phyloP scores from a whole-genome alignment of 2,113 vertebrate species.

The Trichomycterus rosablanca region DNA sequence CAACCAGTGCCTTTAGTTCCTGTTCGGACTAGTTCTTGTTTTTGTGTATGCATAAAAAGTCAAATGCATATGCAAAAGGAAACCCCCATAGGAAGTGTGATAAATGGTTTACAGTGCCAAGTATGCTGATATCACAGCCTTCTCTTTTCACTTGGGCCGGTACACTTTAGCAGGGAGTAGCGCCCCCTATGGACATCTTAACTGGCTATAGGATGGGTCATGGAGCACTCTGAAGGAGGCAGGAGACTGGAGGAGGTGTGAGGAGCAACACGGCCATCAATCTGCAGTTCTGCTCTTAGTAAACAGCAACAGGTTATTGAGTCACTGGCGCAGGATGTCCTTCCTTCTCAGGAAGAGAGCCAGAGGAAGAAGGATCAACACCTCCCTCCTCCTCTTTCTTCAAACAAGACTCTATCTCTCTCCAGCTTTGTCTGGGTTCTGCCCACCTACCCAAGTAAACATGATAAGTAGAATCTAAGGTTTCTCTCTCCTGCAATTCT shows the following conservation, averaged over 20 bases:
- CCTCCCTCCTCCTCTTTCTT: conserved; percentile 6
- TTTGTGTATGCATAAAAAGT: neutral
- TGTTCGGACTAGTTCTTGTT: neutral
- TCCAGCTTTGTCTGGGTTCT: conserved; percentile 22
- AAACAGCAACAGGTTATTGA: conserved; percentile 81
- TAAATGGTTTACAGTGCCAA: neutral
- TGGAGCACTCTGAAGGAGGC: no score
- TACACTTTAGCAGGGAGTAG: conserved; percentile 44
- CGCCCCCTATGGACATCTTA: no score
- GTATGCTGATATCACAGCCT: neutral
- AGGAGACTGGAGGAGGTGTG: conserved; percentile 58
- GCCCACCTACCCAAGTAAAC: neutral
- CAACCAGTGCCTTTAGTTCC: neutral
- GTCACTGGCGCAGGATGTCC: conserved; percentile 89
- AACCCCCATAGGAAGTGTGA: neutral
- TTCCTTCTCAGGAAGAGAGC: conserved; percentile 72
- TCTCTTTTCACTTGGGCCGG: neutral
- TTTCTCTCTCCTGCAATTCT: neutral
- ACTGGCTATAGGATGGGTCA: no score
- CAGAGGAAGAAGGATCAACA: conserved; percentile 53
- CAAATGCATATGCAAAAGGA: neutral
- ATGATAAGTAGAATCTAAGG: neutral
- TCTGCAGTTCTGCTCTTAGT: conserved; percentile 70
- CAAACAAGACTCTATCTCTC: conserved; percentile 36
- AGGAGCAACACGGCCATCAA: conserved; percentile 76